These are phyloP conservation scores for Hypocryptadius cinnamomeus DNA, from an alignment of 2,113 vertebrate species.

Conservation along the genomic window DNA sequence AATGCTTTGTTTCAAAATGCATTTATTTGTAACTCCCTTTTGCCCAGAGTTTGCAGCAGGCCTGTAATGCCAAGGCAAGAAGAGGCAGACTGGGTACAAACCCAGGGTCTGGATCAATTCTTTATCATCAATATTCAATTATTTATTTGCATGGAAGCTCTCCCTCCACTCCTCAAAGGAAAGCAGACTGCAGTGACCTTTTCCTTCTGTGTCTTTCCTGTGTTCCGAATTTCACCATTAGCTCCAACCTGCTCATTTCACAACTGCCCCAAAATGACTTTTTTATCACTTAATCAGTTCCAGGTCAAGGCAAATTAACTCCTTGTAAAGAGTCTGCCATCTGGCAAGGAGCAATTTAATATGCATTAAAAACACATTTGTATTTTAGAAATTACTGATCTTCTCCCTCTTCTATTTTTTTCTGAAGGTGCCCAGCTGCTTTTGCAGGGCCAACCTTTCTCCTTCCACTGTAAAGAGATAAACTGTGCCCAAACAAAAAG, in stretches of 20 bases:
- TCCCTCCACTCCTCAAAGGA: neutral
- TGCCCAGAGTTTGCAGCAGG: neutral
- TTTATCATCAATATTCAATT: neutral
- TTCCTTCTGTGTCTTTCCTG: neutral
- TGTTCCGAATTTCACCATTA: neutral
- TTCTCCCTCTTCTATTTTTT: neutral
- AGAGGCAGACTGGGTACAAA: neutral
- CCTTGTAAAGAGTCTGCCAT: neutral
- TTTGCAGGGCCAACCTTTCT: neutral
- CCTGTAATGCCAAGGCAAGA: neutral
- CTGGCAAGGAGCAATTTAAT: neutral
- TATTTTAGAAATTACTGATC: neutral
- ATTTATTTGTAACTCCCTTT: neutral
- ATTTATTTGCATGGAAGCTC: neutral
- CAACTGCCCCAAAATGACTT: neutral
- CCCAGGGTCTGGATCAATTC: neutral
- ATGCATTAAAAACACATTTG: neutral
- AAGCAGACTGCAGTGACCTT: neutral
- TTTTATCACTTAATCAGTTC: neutral
- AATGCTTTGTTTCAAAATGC: neutral
- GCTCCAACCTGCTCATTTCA: neutral
- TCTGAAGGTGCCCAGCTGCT: neutral
- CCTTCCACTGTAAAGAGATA: neutral
- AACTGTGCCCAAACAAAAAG: neutral
- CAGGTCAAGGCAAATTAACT: slow-evolving; percentile 17